These are phyloP conservation scores for Trachelus tabidus DNA, from an alignment of 2,888 invertebrate genomes.

Conservation along the genomic window DNA sequence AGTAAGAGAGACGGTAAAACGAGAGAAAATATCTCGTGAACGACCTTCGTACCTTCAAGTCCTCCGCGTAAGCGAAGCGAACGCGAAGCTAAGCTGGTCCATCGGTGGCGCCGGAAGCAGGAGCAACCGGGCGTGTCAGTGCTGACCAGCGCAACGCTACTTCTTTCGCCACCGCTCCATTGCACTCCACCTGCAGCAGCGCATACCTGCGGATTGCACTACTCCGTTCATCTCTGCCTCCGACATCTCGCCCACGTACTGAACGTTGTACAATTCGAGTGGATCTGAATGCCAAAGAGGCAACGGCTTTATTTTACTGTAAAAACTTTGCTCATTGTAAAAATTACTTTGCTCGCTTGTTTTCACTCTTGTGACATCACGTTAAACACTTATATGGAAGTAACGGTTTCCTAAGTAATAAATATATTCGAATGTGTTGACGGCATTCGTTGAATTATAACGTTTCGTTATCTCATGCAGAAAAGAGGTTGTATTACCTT, in stretches of 20 bases:
- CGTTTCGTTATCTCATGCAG: not conserved
- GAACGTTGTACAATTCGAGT: slow-evolving; percentile 15
- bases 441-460: not conserved
- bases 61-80: not conserved
- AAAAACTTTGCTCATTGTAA: not conserved
- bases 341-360: not conserved
- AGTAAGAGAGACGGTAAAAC: not conserved
- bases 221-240: slow-evolving; percentile 36
- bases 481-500: not conserved
- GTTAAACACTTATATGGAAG: not conserved
- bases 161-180: slow-evolving; percentile 49
- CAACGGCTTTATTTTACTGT: not conserved
- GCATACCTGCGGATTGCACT: not conserved
- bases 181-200: slow-evolving; percentile 20
- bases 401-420: not conserved
- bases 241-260: slow-evolving; percentile 43
- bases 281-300: not conserved
- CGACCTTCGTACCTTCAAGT: not conserved
- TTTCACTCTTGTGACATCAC: not conserved
- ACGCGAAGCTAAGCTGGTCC: slow-evolving; percentile 12
- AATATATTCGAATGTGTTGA: not conserved
- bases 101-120: slow-evolving; percentile 57
- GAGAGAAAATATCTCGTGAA: not conserved
- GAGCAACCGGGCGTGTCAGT: slow-evolving; percentile 57
- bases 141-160: slow-evolving; percentile 60